Percentiles rank a stretch among this genome's conserved stretches.
Evolutionary conservation across 2,888 invertebrate genomes (phyloP).

Genomic region (Notocelia uddmanniana): DNA sequence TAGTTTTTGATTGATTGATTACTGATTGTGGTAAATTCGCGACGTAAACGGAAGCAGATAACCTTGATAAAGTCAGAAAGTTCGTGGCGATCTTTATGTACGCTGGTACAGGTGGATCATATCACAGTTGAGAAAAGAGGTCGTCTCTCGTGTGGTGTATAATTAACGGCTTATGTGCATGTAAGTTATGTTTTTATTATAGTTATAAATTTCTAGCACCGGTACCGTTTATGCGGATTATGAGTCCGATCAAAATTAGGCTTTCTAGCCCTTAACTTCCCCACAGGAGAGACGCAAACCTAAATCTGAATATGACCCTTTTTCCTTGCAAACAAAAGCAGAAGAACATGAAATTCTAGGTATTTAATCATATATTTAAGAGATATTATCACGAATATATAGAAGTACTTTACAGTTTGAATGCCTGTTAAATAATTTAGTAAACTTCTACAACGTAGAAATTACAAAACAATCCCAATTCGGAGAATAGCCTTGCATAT

Average conservation of each 20-base stretch:
- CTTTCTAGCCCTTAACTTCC: too few relatives aligned
- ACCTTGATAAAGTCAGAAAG: background rate
- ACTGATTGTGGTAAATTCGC: background rate
- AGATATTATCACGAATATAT: background rate
- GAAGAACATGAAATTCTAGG: background rate
- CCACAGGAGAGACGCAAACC: too few relatives aligned
- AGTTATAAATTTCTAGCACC: too few relatives aligned
- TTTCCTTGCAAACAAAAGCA: background rate
- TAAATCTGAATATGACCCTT: too few relatives aligned
- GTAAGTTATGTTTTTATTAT: too few relatives aligned
- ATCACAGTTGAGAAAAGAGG: too few relatives aligned
- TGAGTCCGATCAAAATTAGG: too few relatives aligned
- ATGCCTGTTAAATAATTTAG: slow-evolving; percentile 39
- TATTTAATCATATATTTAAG: background rate
- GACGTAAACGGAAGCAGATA: too few relatives aligned
- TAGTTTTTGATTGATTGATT: background rate
- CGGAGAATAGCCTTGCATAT: slow-evolving; percentile 79
- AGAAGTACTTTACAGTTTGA: background rate
- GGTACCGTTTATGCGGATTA: too few relatives aligned
- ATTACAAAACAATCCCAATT: slow-evolving; percentile 78
- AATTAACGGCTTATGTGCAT: too few relatives aligned
- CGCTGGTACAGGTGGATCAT: background rate
- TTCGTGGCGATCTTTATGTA: background rate
- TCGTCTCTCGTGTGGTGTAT: too few relatives aligned
- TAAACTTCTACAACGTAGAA: slow-evolving; percentile 67